Conservation (phyloP, 2,797 vertebrate species). For the Tamandua tetradactyla region DNA sequence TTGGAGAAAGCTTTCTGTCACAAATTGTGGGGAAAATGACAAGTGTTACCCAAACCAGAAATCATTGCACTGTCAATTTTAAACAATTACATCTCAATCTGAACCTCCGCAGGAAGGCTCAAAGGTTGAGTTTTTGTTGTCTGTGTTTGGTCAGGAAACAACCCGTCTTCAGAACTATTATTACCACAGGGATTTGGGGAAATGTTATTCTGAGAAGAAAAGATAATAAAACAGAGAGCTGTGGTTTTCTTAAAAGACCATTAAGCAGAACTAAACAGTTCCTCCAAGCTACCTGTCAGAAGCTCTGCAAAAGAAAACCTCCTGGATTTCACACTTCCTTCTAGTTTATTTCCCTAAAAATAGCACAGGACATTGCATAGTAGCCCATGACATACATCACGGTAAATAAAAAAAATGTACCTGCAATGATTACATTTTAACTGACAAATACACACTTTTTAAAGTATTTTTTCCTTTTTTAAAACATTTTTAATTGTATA, state of each 20-base stretch:
- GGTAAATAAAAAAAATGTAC: neutral
- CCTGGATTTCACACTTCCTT: neutral
- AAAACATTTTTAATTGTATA: too few relatives aligned
- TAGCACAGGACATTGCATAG: neutral
- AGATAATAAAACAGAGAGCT: slow-evolving; percentile 4
- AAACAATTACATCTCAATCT: neutral
- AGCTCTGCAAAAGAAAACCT: neutral
- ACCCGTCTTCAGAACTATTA: neutral
- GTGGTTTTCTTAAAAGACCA: neutral
- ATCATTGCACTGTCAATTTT: neutral
- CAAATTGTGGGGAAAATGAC: neutral
- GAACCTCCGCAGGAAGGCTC: neutral
- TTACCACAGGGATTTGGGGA: neutral
- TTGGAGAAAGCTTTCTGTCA: neutral
- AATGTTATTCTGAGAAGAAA: neutral
- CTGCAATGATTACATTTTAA: neutral
- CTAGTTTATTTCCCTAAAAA: slow-evolving; percentile 24
- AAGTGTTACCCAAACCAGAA: neutral
- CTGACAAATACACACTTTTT: too few relatives aligned
- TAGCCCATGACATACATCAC: neutral
- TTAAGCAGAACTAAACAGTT: neutral
- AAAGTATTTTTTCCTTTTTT: too few relatives aligned
- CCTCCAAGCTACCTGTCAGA: neutral
- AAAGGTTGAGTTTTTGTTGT: neutral
- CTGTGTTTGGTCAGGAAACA: slow-evolving; percentile 33